A percentile compares a stretch with the other conserved stretches of the same genome.
phyloP scores from a whole-genome alignment of 2,113 vertebrate genomes.

The Bungarus multicinctus region DNA sequence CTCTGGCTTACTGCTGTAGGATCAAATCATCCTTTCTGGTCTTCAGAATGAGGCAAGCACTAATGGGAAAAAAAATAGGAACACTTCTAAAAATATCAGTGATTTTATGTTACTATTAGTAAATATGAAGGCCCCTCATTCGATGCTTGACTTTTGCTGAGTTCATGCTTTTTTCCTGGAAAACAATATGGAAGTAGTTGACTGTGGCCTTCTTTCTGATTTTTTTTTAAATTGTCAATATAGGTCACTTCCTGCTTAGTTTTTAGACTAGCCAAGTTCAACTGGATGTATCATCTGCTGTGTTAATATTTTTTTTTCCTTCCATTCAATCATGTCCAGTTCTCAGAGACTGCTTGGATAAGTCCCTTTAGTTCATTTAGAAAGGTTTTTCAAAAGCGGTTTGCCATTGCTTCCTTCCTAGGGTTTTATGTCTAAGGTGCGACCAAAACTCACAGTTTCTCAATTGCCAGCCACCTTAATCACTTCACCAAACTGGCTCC shows the following conservation, averaged over 20 bases:
- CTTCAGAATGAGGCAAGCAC: too few relatives aligned
- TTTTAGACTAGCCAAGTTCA: background rate
- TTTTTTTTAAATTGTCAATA: background rate
- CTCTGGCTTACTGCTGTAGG: background rate
- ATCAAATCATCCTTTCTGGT: background rate
- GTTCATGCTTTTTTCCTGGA: background rate
- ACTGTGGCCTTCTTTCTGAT: background rate
- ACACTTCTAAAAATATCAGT: background rate
- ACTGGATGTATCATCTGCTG: background rate
- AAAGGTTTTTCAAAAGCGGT: background rate
- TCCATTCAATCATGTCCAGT: background rate
- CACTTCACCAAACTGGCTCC: background rate
- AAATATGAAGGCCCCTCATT: background rate
- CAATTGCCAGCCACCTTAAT: background rate
- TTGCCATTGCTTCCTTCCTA: background rate
- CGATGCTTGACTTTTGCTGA: background rate
- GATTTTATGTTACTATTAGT: background rate
- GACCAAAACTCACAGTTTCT: background rate
- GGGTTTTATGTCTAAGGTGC: background rate
- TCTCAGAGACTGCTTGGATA: too few relatives aligned
- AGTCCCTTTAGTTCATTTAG: background rate
- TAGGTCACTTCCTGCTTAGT: background rate
- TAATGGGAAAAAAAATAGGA: background rate
- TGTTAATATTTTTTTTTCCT: background rate
- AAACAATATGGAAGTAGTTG: background rate